Base-by-base conservation (phyloP, 2,888 invertebrate genomes). In the Drosophila leonis region DNA sequence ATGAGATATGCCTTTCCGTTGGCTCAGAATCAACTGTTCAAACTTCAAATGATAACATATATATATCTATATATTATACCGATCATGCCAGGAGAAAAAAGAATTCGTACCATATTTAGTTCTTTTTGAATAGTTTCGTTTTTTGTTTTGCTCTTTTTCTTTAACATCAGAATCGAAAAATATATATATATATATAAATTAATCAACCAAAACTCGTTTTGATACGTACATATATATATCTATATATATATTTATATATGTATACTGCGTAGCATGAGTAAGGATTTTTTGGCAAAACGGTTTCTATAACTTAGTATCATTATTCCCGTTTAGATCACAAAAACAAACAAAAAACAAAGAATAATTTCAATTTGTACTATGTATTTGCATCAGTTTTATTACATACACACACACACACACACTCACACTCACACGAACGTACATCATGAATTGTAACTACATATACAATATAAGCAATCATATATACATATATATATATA, bases 1-100 rank as follows among this genome's bases (percentile, higher is more conserved):
- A 54, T 15, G n/a, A 69, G 48, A 54, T 41, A 54, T 41, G 52
- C 70, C 61, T 69, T 69, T 54, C 63, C 54, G 73, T 73, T 74
- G 64, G 65, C 71, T 64, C 76, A 65, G 77, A 59, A 15, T 60
- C 9, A 52, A 39, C 60, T 41, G 37, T 65, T 61, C 61, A 39
- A 55, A 62, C 48, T 51, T 35, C 10, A 56, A 60, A 64, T 42
- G 41, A 54, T 33, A 54, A 39, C 29, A 69, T 41, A 62, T 41
- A 66, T 46, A 68, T 37, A n/a, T n/a, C 39, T 27, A 54, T 56
- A 63, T 64, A 49, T 27, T 46, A 65, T 33, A 46, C 56, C 60
- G 24, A 65, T 35, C 39, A 24, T 65, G 44, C 46, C 48, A 35
- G 48, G 10, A 46, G 27, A 29, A 10, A 29, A n/a, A 18, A 29